Base-by-base conservation (phyloP, 2,113 vertebrate species). In the Amazona guildingii region DNA sequence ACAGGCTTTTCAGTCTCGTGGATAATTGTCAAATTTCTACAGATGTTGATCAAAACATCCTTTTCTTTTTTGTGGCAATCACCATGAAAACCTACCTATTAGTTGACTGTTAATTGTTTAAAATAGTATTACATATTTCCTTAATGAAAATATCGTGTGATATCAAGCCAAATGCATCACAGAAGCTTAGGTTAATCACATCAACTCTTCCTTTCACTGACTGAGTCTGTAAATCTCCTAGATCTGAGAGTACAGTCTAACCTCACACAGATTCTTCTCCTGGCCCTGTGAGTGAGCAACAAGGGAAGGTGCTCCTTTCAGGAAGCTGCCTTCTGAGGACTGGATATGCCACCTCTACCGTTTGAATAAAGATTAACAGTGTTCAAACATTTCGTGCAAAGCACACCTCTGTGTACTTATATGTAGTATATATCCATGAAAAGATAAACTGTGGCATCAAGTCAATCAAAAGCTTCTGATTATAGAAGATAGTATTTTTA, bases 181-280 rank as follows among this genome's bases (percentile, higher is more conserved):
- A 86, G 67, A 88, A 80, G 67, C 67, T 92, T 94, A 90, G 70
- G 54, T 73, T 80, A 95, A 93, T 95, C 94, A 94, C 67, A 92
- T 92, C 85, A 94, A 83, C 41, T 80, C 59, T 93, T 93, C 66
- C 51, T 91, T 92, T 90, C 75, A 90, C 92, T 87, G 68, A 24
- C 64, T 91, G 75, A 79, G 18, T 55, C 44, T 73, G 57, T 76
- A 90, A 85, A 90, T 90, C 88, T 90, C 48, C 87, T 92, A 93
- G 93, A 93, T 83, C 88, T 92, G 79, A 88, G 82, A 83, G 94
- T 94, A 83, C 13, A 83, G 54, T 41, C 67, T 86, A 92, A 83
- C 73, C 15, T 49, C 67, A 92, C 43, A 80, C 3, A 49, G 49
- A 77, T 74, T 77, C 28, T 2, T 25, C 74, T 75, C 37, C 23